Evolutionary conservation across 2,797 vertebrate species (phyloP).

Genomic region (Acrocephalus scirpaceus): DNA sequence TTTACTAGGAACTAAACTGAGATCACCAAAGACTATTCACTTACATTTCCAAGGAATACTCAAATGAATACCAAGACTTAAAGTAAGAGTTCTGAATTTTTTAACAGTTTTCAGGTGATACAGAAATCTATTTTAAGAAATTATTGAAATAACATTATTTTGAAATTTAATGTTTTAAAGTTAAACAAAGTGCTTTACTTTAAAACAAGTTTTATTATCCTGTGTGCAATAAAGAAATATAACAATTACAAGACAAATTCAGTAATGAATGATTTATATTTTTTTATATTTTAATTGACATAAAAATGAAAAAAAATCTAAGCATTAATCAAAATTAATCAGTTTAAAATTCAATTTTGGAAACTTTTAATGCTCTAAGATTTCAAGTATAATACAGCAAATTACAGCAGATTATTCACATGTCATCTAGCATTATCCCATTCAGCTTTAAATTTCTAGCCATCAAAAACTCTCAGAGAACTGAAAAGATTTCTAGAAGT

Average conservation of each 20-base stretch:
- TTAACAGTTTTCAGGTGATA: neutral
- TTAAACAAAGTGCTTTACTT: neutral
- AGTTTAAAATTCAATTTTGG: neutral
- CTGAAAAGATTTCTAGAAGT: neutral
- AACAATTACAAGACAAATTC: neutral
- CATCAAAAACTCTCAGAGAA: neutral
- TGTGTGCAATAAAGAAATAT: neutral
- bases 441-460: neutral
- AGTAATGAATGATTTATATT: neutral
- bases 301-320: neutral
- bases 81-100: constrained; percentile 42
- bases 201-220: neutral
- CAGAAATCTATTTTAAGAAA: neutral
- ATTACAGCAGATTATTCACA: neutral
- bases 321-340: neutral
- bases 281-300: neutral
- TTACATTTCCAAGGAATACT: constrained; percentile 60
- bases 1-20: constrained; percentile 76
- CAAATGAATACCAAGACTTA: constrained; percentile 31
- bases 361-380: neutral
- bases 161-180: neutral
- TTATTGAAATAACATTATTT: neutral
- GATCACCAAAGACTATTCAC: constrained; percentile 65
- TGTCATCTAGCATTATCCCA: neutral
- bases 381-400: neutral